These are phyloP conservation scores for Triplophysa dalaica DNA, from an alignment of 2,113 vertebrate genomes.

Conservation along the genomic window DNA sequence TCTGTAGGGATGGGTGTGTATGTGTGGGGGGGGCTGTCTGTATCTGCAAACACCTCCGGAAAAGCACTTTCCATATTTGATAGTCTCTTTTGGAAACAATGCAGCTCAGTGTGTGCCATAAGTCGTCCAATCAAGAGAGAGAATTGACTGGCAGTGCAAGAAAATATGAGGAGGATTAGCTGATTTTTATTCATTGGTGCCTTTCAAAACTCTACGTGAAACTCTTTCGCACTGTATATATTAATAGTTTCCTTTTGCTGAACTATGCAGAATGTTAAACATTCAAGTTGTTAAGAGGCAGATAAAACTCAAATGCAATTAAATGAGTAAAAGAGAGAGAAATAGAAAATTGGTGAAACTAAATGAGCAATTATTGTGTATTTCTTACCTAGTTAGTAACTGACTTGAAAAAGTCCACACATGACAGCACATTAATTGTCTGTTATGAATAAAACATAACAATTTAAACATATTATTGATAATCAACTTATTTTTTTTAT, in stretches of 20 bases:
- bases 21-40: not conserved
- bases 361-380: too few relatives aligned
- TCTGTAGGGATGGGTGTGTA: not conserved
- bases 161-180: not conserved
- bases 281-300: not conserved
- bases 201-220: not conserved
- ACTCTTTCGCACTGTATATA: not conserved
- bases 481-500: too few relatives aligned
- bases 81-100: conserved; percentile 30
- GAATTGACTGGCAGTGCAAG: not conserved
- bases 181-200: not conserved
- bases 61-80: conserved; percentile 21
- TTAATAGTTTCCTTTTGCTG: not conserved
- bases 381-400: too few relatives aligned
- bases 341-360: too few relatives aligned
- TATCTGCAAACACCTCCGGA: conserved; percentile 26
- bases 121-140: conserved; percentile 17
- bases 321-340: too few relatives aligned
- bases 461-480: too few relatives aligned
- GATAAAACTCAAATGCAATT: too few relatives aligned
- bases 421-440: too few relatives aligned
- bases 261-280: conserved; percentile 6
- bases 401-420: too few relatives aligned
- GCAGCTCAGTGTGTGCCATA: not conserved
- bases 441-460: too few relatives aligned